phyloP scores from a whole-genome alignment of 2,113 vertebrate genomes.

The Leptobrachium leishanense region DNA sequence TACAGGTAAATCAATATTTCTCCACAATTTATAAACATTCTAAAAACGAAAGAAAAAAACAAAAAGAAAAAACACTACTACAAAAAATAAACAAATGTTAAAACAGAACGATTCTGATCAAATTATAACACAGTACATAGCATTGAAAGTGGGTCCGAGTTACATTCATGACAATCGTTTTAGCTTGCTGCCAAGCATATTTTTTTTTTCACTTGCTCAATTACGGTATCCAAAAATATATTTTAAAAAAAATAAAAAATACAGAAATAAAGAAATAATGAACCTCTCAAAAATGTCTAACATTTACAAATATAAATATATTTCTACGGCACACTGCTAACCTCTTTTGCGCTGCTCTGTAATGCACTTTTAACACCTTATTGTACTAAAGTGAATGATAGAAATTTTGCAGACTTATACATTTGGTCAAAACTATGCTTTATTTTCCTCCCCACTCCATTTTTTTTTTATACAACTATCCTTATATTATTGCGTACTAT shows the following conservation, averaged over 20 bases:
- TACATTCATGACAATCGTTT: too few relatives aligned
- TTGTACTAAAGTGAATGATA: constrained; percentile 10
- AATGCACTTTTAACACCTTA: constrained; percentile 16
- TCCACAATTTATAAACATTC: too few relatives aligned
- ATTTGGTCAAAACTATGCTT: constrained; percentile 10
- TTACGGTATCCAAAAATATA: neutral
- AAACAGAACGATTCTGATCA: too few relatives aligned
- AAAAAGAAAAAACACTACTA: too few relatives aligned
- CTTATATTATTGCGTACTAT: constrained; percentile 9
- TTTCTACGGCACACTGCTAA: constrained; percentile 19
- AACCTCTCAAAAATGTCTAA: constrained; percentile 21
- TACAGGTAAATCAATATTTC: too few relatives aligned
- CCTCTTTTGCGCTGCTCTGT: constrained; percentile 1
- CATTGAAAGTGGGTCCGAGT: too few relatives aligned
- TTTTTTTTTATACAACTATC: neutral
- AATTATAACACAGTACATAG: too few relatives aligned
- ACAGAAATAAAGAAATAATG: constrained; percentile 15
- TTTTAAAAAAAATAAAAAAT: constrained; percentile 23
- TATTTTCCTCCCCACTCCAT: neutral
- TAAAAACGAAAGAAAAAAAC: too few relatives aligned
- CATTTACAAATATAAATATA: constrained; percentile 29
- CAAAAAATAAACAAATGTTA: too few relatives aligned
- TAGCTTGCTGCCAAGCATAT: neutral
- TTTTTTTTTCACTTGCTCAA: neutral
- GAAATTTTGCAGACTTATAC: neutral